Evolutionary conservation across 2,888 invertebrate genomes (phyloP), one percentile per base, ranked within the genome.

Genomic region (Cotesia congregata): DNA sequence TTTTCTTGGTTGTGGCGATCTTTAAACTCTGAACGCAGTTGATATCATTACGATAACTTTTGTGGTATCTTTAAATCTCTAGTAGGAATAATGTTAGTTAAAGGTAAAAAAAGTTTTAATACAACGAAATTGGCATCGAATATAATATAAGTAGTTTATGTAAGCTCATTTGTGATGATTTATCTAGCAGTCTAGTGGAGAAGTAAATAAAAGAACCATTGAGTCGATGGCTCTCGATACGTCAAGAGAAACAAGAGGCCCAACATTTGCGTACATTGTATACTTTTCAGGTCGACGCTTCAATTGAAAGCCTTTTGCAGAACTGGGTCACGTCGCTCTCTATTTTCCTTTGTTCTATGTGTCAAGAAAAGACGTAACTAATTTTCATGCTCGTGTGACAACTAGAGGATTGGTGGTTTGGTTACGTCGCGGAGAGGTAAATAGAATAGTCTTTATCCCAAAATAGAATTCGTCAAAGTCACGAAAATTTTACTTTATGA

Each of bases 301-400:
- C 72, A 61, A 67, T 72, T 76, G 72, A 76, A 72, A 72, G 67
- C 76, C 67, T 70, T 72, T 76, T 72, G 61, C 40, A 67, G 67
- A 76, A 76, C 61, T 76, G 67, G 76, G 60, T 41, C 76, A 61
- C 20, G 69, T 69, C 15, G 30, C 6, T 69, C 7, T 71, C 30
- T 20, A 6, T 50, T n/a, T 41, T 15, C 38, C 40, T 71, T 62
- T 71, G 71, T 71, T 62, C 15, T 9, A 15, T 15, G 7, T 39
- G 15, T 71, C 71, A 71, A 38, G 60, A 61, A 61, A 62, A 71
- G 68, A 62, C 59, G 61, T 17, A 71, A 39, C 71, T 61, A 60
- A 71, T 71, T 60, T 71, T 62, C 62, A 71, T 15, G 71, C 62
- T 38, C n/a, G 38, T 38, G 70, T 60, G 20, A 50, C 20, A 7